These are phyloP conservation scores for Paradisaea rubra DNA, from an alignment of 2,113 vertebrate genomes.

Conservation along the genomic window DNA sequence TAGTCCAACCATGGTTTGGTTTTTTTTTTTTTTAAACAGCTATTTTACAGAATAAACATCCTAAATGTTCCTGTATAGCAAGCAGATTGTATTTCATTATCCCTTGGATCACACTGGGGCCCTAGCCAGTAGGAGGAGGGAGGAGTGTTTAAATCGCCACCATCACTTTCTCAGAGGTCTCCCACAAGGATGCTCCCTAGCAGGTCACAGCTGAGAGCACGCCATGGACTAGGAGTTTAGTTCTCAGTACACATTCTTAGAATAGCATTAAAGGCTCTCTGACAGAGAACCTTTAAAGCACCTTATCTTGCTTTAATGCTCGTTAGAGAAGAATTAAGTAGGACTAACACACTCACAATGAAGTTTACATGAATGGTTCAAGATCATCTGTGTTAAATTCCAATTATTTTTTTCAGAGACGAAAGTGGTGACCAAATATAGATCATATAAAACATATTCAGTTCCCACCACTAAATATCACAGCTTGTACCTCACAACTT, in stretches of 20 bases:
- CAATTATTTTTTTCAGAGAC: neutral
- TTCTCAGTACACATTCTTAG: neutral
- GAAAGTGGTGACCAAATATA: neutral
- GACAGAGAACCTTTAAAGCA: neutral
- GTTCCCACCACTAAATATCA: neutral
- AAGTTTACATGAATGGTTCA: neutral
- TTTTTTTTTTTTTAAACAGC: neutral
- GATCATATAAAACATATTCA: neutral
- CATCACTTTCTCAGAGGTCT: neutral
- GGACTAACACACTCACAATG: neutral
- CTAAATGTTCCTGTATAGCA: neutral
- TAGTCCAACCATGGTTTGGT: neutral
- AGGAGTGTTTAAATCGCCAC: neutral
- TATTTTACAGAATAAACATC: neutral
- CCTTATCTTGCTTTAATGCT: neutral
- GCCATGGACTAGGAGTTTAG: neutral
- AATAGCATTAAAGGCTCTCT: neutral
- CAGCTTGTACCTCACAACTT: neutral
- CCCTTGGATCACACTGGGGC: neutral
- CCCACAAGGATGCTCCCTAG: neutral
- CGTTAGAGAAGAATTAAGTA: neutral
- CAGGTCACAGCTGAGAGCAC: neutral
- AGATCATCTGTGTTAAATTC: neutral
- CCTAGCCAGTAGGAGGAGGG: neutral
- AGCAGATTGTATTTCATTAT: neutral